Percentiles rank a stretch among this genome's conserved stretches.
Evolutionary conservation across 2,797 vertebrate species (phyloP).

Genomic region (Gymnothorax reevesii): DNA sequence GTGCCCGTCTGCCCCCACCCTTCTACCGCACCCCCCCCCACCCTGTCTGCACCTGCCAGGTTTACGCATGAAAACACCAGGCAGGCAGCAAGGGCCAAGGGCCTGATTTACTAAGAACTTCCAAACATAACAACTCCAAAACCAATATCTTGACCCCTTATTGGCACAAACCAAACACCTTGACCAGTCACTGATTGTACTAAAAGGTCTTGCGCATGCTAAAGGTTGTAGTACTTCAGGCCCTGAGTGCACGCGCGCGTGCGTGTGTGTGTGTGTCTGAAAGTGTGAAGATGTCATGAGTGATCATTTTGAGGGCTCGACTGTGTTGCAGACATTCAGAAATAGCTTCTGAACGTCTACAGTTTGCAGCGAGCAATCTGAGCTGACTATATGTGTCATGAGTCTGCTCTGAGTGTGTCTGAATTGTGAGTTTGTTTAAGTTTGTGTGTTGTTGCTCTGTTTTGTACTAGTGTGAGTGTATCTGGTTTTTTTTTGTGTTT

Average conservation of each 20-base stretch:
- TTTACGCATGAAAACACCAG: not conserved
- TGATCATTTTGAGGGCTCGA: not conserved
- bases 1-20: not conserved
- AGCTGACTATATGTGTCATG: not conserved
- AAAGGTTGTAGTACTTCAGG: not conserved
- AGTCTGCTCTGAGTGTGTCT: not conserved
- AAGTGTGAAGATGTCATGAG: not conserved
- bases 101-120: too few species aligned
- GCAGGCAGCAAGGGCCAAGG: not conserved
- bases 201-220: too few species aligned
- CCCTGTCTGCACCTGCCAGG: not conserved
- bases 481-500: not conserved
- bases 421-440: not conserved
- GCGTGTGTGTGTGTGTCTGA: slow-evolving; percentile 27
- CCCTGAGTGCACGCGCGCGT: slow-evolving; percentile 11
- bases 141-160: too few species aligned
- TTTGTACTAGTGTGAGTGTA: not conserved
- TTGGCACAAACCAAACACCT: too few species aligned
- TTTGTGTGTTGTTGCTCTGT: not conserved
- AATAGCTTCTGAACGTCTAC: not conserved
- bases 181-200: too few species aligned
- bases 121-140: too few species aligned
- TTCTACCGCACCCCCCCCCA: not conserved
- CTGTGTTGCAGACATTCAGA: not conserved
- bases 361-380: too few species aligned